Conservation (phyloP, 2,113 vertebrate genomes). For the Microtus pennsylvanicus region DNA sequence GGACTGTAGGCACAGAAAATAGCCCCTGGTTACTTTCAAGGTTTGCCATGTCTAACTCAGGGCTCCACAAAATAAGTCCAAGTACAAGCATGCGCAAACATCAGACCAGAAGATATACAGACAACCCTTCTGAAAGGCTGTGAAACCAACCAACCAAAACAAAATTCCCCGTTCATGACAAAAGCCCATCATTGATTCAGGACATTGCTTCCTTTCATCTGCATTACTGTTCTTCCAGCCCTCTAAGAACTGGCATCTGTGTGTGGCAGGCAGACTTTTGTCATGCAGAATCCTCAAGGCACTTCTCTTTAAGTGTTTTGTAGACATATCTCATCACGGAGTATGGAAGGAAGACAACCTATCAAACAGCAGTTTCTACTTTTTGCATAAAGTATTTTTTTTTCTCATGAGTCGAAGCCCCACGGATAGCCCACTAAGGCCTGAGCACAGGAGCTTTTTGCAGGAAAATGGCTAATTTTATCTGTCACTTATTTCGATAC, state of each 20-base stretch:
- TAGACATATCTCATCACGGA: neutral
- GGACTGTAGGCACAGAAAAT: neutral
- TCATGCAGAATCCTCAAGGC: neutral
- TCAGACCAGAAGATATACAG: conserved; percentile 18
- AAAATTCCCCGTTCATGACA: neutral
- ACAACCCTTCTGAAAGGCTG: conserved; percentile 33
- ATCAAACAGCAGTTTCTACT: neutral
- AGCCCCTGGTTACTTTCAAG: neutral
- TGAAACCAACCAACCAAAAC: neutral
- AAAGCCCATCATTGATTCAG: neutral
- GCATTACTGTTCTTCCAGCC: neutral
- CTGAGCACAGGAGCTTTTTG: neutral
- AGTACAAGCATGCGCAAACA: conserved; percentile 2
- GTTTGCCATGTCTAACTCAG: conserved; percentile 24
- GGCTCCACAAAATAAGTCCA: neutral
- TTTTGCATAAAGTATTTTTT: neutral
- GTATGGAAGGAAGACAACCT: neutral
- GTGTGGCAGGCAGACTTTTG: neutral
- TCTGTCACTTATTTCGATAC: conserved; percentile 52
- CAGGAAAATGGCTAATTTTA: conserved; percentile 41
- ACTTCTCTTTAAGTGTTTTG: conserved; percentile 15
- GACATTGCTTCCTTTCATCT: conserved; percentile 25
- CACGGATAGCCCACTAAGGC: neutral
- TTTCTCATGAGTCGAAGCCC: neutral
- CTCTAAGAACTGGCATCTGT: neutral